Base-by-base conservation (phyloP, 2,113 vertebrate species). In the Antechinus flavipes region DNA sequence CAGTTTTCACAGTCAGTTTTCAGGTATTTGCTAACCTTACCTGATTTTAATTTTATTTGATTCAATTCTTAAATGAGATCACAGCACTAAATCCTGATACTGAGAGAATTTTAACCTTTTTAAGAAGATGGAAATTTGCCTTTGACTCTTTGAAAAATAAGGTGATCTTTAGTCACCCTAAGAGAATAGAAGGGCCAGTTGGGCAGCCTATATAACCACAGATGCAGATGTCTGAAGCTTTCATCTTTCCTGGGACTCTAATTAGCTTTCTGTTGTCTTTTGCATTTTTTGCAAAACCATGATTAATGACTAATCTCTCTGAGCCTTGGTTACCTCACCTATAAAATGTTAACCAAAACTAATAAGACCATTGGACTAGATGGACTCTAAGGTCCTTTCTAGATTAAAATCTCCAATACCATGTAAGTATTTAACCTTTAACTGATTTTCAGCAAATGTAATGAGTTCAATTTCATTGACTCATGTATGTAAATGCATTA, bases 1-100 rank as follows among this genome's bases (percentile, higher is more conserved):
- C 30, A 52, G 3, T 84, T 84, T 91, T 50, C 56, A 27, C 8
- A n/a, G 0, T 92, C 0, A 84, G 22, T 42, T 47, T 91, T 14
- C 53, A 96, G 91, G 11, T 52, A 46, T 90, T 96, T 90, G 54
- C 11, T 68, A 92, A 96, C 53, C 16, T 54, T 90, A 30, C 27
- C 61, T 11, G 76, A 27, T 42, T 56, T 93, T 91, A 52, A 68
- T 93, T 35, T 8, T 8, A 10, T 55, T 1, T 30, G 30, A 93
- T 50, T 91, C 35, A 91, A 94, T 54, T 90, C 25, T 54, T n/a
- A 47, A 25, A 89, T 93, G 58, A 11, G 91, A 46, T 89, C 27
- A 27, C 27, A 14, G n/a, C 14, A 35, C 6, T 2, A 22, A 8
- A 42, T 16, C 19, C n/a, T 23, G 19, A 42, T 19, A 84, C 22